Evolutionary conservation across 1,140 invertebrate species (phyloP).

Genomic region (Steinernema feltiae): DNA sequence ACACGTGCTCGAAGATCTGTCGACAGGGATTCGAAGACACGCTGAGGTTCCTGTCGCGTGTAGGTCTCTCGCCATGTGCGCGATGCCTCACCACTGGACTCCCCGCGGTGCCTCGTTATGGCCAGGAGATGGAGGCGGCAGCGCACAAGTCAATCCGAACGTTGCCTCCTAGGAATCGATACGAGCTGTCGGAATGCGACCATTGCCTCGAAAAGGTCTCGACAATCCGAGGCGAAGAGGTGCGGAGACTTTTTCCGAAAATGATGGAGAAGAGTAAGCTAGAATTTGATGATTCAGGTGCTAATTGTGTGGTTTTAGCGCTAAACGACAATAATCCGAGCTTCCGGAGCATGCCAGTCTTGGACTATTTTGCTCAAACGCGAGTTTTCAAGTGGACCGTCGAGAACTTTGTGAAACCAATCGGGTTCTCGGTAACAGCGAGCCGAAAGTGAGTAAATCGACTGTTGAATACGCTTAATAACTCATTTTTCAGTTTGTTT

Average conservation of each 20-base stretch:
- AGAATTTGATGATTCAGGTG: no score
- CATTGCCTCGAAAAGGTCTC: slow-evolving; percentile 42
- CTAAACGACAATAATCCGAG: no score
- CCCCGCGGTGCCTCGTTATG: slow-evolving; percentile 3
- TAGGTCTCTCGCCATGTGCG: slow-evolving; percentile 45
- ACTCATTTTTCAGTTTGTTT: no score
- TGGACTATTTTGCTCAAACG: no score
- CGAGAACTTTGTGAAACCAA: no score
- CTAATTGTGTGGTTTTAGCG: no score
- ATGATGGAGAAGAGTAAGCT: no score
- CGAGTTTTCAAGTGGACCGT: no score
- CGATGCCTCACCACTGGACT: slow-evolving; percentile 42
- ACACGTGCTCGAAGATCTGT: slow-evolving; percentile 84
- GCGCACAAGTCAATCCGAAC: background rate
- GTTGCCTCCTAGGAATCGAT: slow-evolving; percentile 21
- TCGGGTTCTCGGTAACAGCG: no score
- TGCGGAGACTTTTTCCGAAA: slow-evolving; percentile 38
- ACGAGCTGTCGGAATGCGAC: slow-evolving; percentile 51
- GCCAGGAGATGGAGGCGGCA: background rate
- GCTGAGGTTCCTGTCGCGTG: slow-evolving; percentile 70
- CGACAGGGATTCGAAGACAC: slow-evolving; percentile 96
- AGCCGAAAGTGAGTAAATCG: no score
- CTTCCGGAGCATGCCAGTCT: no score
- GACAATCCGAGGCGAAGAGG: slow-evolving; percentile 19
- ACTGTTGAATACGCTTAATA: no score